Evolutionary conservation across 92 coral and sea anemone genomes (phyloP), one percentile per base, ranked within the genome.

Genomic region (Palythoa heliodiscus): DNA sequence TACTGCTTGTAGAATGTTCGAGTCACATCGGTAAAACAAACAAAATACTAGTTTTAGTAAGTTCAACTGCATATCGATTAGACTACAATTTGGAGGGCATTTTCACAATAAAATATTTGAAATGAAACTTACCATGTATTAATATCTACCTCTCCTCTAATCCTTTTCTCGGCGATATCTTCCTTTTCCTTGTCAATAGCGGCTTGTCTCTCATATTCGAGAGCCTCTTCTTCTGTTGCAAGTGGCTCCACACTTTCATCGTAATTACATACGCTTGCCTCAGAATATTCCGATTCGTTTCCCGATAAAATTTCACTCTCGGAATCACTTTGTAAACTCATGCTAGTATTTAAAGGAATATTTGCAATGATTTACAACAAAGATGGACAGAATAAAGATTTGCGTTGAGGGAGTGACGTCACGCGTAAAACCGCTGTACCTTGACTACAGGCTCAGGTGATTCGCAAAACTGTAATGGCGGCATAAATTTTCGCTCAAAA

Each of bases 141-240:
- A 72, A 72, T 72, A 40, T 72, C 76, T 12, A 72, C 40, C 76
- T 72, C 14, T 72, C 76, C 55, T 37, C 37, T 20, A 19, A 38
- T 63, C 84, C 38, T 69, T 47, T 3, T 70, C 74, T 15, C 25
- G 70, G 25, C 68, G 6, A 52, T 67, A 25, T 75, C 22, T 75
- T 75, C 78, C n/a, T 75, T 64, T 47, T 71, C 76, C 67, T 48
- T 48, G 14, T 53, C 81, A 23, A 47, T 3, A 53, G 81, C 66
- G 5, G 64, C 63, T 50, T 52, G 63, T 74, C 7, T 52, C 63
- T 22, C 14, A 74, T 74, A 74, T 47, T 75, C 67, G 39, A 22
- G 61, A 11, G 80, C 80, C 40, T 29, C 80, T 75, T 75, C 64
- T 54, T 75, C 80, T 53, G 80, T 75, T 9, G 80, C 80, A 22